Base-by-base conservation (phyloP, 2,113 vertebrate species). In the Lycocorax pyrrhopterus region DNA sequence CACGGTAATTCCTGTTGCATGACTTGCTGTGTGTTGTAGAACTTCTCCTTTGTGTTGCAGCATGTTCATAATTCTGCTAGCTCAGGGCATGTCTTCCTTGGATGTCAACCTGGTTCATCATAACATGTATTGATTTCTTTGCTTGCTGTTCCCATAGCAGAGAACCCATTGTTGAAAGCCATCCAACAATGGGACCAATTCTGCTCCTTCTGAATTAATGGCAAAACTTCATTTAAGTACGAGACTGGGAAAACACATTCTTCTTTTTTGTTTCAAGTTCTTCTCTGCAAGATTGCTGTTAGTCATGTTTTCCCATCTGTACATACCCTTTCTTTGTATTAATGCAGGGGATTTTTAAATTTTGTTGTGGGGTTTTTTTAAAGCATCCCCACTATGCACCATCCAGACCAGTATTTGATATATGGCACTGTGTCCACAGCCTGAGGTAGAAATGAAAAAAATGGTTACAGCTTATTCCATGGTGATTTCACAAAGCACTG, bases 1-100 rank as follows among this genome's bases (percentile, higher is more conserved):
- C 88, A 99, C 99, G 99, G 99, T 99, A 99, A 99, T 97, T 97
- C 93, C 73, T 69, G 14, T 68, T 96, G 98, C 98, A 98, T 98
- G 98, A 83, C 87, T 92, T 97, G 4, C 37, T 95, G 78, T 94
- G 84, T 8, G 35, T 82, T 94, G 75, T 97, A 79, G 60, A 79
- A 76, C 52, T 92, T 92, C 86, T 93, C 16, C 55, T 84, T 73
- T 37, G 39, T 96, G 60, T 60, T 55, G 33, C 60, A 97, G 96
- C 95, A 96, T 96, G 96, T 79, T 91, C 33, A 43, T 90, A 78
- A 74, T 76, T 67, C 49, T 74, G 62, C 89, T 91, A 64, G 89
- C 86, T 78, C 90, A 92, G 63, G 76, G 59, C 8, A 20, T 88
- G 26, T 63, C 68, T 94, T 83, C 82, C 44, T 13, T 89, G 83